These are phyloP conservation scores for Callithrix jacchus DNA, from an alignment of 2,113 vertebrate species.

Conservation along the genomic window DNA sequence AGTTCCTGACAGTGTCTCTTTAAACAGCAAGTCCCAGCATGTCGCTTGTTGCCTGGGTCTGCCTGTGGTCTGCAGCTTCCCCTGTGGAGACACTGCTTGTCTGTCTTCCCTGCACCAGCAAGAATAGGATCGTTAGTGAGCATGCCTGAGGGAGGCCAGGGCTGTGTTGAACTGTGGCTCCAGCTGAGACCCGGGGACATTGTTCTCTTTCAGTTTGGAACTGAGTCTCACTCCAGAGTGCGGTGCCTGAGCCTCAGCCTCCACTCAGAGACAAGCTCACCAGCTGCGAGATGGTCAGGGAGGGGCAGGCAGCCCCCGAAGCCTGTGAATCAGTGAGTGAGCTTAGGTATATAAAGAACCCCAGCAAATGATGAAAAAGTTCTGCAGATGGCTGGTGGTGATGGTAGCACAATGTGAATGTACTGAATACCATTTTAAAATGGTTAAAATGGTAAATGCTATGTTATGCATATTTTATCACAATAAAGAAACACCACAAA, in stretches of 20 bases:
- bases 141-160: slow-evolving; percentile 61
- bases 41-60: background rate
- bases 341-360: slow-evolving; percentile 18
- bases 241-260: background rate
- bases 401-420: background rate
- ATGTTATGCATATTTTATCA: background rate
- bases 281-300: background rate
- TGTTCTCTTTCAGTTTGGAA: slow-evolving; percentile 50
- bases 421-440: background rate
- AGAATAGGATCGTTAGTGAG: background rate
- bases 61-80: background rate
- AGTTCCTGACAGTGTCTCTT: background rate
- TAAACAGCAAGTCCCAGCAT: background rate
- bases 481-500: background rate
- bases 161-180: slow-evolving; percentile 37
- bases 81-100: background rate
- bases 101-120: background rate
- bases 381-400: background rate
- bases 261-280: background rate
- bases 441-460: background rate
- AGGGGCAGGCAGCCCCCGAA: background rate
- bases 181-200: background rate
- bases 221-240: slow-evolving; percentile 59
- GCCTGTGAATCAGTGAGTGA: background rate
- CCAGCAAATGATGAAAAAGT: background rate